Evolutionary conservation across 2,888 invertebrate genomes (phyloP).

Genomic region (Hemithea aestivaria): DNA sequence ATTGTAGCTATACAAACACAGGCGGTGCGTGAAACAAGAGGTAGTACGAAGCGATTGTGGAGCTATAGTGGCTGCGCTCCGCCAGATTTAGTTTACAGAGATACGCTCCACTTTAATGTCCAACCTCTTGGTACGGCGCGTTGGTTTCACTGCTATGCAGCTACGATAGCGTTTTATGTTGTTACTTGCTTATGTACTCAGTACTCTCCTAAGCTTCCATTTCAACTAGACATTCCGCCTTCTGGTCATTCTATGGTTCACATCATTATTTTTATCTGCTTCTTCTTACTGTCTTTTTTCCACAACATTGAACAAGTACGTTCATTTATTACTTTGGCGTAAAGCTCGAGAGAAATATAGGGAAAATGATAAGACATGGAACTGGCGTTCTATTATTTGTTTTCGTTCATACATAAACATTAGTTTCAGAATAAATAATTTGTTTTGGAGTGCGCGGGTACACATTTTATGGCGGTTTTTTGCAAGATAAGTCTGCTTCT

Average conservation of each 20-base stretch:
- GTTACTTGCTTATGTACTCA: constrained; percentile 8
- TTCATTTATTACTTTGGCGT: constrained; percentile 18
- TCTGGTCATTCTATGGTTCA: neutral
- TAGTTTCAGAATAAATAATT: constrained; percentile 20
- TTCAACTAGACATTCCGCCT: neutral
- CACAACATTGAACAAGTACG: constrained; percentile 17
- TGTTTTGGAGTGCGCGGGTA: constrained; percentile 21
- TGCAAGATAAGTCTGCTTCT: no score
- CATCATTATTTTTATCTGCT: no score
- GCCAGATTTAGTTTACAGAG: constrained; percentile 58
- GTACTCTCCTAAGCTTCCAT: constrained; percentile 4
- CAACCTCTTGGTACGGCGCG: constrained; percentile 47
- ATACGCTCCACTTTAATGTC: constrained; percentile 56
- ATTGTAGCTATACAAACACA: constrained; percentile 47
- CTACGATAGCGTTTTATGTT: constrained; percentile 33
- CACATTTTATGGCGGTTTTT: constrained; percentile 33
- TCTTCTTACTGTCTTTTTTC: neutral
- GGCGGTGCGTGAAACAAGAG: constrained; percentile 64
- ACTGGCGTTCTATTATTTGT: constrained; percentile 21
- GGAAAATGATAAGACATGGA: constrained; percentile 22
- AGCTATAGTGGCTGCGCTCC: constrained; percentile 45
- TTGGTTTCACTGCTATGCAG: constrained; percentile 34
- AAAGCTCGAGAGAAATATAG: constrained; percentile 21
- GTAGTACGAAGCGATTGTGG: constrained; percentile 50
- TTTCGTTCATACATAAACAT: constrained; percentile 28